Base-by-base conservation (phyloP, 2,888 invertebrate genomes). In the Lottia scabra region DNA sequence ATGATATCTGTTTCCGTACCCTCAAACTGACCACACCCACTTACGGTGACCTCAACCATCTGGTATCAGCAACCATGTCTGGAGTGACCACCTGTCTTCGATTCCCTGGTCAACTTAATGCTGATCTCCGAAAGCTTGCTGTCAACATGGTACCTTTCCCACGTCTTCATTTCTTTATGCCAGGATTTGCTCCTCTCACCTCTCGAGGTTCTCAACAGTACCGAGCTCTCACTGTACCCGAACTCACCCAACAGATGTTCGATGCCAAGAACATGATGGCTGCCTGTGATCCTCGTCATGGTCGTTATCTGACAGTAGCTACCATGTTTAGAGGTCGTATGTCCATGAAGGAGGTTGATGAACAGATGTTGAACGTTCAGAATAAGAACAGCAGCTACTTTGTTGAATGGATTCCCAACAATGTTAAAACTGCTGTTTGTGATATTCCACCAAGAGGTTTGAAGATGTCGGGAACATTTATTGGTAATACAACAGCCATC, bases 121-220 rank as follows among this genome's bases (percentile, higher is more conserved):
- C 56, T 13, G 56, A 56, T 56, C 56, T 56, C n/a, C 6, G 56
- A 19, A 56, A 56, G 23, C 19, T 56, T 6, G 56, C 56, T 13
- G 56, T 56, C 19, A 56, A 56, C 56, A 56, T 56, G 56, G 56
- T 56, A 56, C 56, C 56, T 13, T 56, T 56, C 56, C 56, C 56
- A 19, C 56, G 56, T 56, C 23, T 56, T 10, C 56, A 56, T 56
- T 56, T 56, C 56, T 56, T 56, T 56, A 56, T 56, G 56, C 56
- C 56, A 19, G 56, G 56, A 19, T 56, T 56, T 6, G 56, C 56
- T 56, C 56, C 56, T 56, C 56, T 56, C 56, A 56, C 56, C n/a
- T 56, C 56, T 19, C n/a, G 19, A 56, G 56, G 56, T 19, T 19
- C 10, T 0, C 56, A 19, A 6, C 19, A 19, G 23, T 19, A 19